Percentiles rank a stretch among this genome's conserved stretches.
Conservation (phyloP, 2,797 vertebrate genomes). For the Loris lydekkerianus region DNA sequence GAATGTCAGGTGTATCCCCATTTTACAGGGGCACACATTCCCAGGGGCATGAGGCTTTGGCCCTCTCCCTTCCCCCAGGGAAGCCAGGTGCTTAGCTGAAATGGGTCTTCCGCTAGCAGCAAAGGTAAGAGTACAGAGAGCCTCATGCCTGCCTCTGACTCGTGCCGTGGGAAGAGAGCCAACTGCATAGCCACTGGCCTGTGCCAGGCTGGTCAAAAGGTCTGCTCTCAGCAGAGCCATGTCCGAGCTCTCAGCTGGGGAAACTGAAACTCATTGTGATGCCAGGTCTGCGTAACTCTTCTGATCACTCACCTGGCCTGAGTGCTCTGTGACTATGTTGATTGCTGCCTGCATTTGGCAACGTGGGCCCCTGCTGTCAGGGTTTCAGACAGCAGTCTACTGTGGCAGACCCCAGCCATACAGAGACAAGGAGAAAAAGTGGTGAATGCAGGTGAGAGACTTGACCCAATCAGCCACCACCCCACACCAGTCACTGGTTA, state of each 20-base stretch:
- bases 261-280: rapidly evolving
- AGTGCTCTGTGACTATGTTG: neutral
- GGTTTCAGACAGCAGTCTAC: neutral
- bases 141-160: neutral
- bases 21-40: neutral
- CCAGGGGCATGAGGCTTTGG: neutral
- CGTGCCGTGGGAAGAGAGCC: neutral
- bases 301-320: rapidly evolving
- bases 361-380: neutral
- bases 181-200: rapidly evolving
- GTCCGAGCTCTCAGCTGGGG: neutral
- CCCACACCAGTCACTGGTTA: neutral
- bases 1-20: neutral
- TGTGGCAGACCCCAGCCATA: neutral
- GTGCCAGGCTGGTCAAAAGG: neutral
- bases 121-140: neutral
- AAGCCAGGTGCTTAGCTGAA: neutral
- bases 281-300: neutral
- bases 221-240: neutral
- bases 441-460: neutral
- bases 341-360: no score
- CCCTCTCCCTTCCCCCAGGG: neutral
- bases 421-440: neutral
- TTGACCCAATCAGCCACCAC: neutral
- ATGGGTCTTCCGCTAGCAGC: neutral